Conservation (phyloP, 2,113 vertebrate species). For the Percina caprodes region DNA sequence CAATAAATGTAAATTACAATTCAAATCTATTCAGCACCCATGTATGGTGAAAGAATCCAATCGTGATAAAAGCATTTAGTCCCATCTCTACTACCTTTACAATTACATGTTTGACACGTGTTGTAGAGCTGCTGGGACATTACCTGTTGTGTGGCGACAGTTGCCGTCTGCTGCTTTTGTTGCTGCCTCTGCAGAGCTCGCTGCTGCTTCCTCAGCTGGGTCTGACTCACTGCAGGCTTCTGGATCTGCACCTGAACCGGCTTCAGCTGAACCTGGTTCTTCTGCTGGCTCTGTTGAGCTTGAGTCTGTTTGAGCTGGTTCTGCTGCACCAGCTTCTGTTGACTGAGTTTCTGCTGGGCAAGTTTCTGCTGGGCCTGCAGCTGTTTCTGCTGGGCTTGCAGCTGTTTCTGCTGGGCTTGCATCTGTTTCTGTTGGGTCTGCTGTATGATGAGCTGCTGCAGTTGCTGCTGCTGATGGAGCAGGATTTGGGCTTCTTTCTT, state of each 20-base stretch:
- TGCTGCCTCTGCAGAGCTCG: conserved; percentile 70
- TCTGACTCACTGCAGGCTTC: conserved; percentile 45
- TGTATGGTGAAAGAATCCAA: too few species aligned
- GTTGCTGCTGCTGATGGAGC: conserved; percentile 76
- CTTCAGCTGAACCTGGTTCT: conserved; percentile 65
- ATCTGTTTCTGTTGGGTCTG: conserved; percentile 79
- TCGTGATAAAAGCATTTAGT: too few species aligned
- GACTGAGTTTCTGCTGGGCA: conserved; percentile 55
- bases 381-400: conserved; percentile 64
- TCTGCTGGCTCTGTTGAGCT: conserved; percentile 60
- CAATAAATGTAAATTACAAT: too few species aligned
- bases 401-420: conserved; percentile 71
- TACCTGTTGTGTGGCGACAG: conserved; percentile 79
- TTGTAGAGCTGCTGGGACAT: background rate
- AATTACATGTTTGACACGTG: too few species aligned
- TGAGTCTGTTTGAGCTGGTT: conserved; percentile 60
- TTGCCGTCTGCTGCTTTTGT: conserved; percentile 62
- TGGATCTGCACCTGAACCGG: conserved; percentile 74
- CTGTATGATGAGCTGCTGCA: conserved; percentile 80
- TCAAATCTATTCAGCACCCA: too few species aligned
- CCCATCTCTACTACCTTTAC: too few species aligned
- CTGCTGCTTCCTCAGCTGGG: conserved; percentile 72
- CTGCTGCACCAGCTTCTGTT: conserved; percentile 57
- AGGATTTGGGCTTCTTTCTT: conserved; percentile 72
- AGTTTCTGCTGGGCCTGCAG: conserved; percentile 57